These are phyloP conservation scores for Coranthus polyacanthus DNA, from an alignment of 2,797 vertebrate genomes.

Conservation along the genomic window DNA sequence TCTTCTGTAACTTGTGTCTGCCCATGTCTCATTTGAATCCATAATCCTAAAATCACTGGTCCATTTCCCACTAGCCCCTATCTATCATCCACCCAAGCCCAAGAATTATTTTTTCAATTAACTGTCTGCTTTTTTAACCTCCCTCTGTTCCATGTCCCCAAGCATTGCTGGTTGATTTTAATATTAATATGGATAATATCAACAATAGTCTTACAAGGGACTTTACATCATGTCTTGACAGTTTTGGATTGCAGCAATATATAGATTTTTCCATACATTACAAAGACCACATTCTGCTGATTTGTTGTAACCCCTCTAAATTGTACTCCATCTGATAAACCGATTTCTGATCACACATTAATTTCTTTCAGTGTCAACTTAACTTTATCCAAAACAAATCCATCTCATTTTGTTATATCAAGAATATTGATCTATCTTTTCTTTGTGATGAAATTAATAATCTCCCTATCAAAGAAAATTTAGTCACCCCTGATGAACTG, in stretches of 20 bases:
- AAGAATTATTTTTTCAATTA: neutral
- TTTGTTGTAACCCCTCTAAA: too few relatives aligned
- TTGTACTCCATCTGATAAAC: too few relatives aligned
- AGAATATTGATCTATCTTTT: too few relatives aligned
- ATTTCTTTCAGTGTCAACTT: too few relatives aligned
- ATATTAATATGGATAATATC: constrained; percentile 2
- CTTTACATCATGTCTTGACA: constrained; percentile 6
- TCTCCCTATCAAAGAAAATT: too few relatives aligned
- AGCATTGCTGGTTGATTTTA: constrained; percentile 3
- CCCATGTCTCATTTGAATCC: neutral
- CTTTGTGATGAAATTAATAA: too few relatives aligned
- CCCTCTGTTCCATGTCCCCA: neutral
- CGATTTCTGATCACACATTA: too few relatives aligned
- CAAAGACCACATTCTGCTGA: constrained; percentile 3
- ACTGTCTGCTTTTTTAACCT: constrained; percentile 5
- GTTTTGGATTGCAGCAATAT: neutral
- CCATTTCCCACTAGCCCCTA: constrained; percentile 1
- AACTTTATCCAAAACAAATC: too few relatives aligned
- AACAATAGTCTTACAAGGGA: constrained; percentile 4
- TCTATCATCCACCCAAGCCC: constrained; percentile 2
- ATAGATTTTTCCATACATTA: neutral
- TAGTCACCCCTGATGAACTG: too few relatives aligned
- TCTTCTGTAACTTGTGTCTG: too few relatives aligned
- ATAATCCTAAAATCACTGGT: constrained; percentile 3
- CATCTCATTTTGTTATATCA: too few relatives aligned